Conservation (phyloP, 1,140 invertebrate species). For the Lerema accius region DNA sequence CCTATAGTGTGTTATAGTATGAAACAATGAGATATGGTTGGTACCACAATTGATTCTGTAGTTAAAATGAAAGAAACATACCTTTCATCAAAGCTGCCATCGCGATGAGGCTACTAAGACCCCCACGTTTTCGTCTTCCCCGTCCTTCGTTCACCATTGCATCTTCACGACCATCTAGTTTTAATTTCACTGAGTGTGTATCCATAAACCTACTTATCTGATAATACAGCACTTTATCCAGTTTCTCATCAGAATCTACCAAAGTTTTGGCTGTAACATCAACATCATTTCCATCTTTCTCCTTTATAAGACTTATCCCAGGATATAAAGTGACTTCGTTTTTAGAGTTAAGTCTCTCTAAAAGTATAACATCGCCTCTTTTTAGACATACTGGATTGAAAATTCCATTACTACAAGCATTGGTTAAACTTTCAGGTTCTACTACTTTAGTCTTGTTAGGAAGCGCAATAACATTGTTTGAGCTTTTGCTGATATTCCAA, state of each 20-base stretch:
- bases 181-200: constrained; percentile 19
- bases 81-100: no score
- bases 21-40: no score
- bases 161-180: neutral
- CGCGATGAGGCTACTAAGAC: no score
- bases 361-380: constrained; percentile 87
- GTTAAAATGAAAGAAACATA: no score
- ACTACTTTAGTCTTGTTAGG: constrained; percentile 5
- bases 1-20: no score
- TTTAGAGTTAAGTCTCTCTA: constrained; percentile 86
- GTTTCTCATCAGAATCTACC: no score
- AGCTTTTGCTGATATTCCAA: constrained; percentile 2
- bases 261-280: no score
- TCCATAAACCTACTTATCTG: constrained; percentile 7
- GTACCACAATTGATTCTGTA: no score
- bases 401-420: constrained; percentile 84
- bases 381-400: constrained; percentile 89
- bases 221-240: no score
- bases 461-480: neutral
- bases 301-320: constrained; percentile 86
- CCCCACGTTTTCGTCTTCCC: neutral
- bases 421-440: constrained; percentile 17
- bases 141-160: neutral
- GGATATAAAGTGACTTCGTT: constrained; percentile 86
- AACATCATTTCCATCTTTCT: constrained; percentile 78